Evolutionary conservation across 2,888 invertebrate genomes (phyloP).

Genomic region (Cryptocephalus primarius): DNA sequence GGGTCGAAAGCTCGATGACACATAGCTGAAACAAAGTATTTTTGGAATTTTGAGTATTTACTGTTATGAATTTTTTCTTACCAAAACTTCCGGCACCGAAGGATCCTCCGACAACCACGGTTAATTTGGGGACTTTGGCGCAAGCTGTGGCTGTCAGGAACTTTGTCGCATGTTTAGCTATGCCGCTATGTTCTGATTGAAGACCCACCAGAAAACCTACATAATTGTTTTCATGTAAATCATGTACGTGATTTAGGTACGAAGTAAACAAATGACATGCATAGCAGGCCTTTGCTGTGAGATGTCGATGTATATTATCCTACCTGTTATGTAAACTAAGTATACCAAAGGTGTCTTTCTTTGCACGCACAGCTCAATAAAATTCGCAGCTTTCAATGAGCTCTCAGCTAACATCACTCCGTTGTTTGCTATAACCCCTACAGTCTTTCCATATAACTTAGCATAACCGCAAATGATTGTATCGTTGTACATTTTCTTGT

Average conservation of each 20-base stretch:
- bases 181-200: slow-evolving; percentile 94
- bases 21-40: slow-evolving; percentile 31
- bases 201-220: slow-evolving; percentile 79
- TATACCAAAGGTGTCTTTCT: slow-evolving; percentile 85
- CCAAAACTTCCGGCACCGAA: no score
- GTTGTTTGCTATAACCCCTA: slow-evolving; percentile 93
- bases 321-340: no score
- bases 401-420: slow-evolving; percentile 94
- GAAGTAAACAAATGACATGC: no score
- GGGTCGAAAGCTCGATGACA: slow-evolving; percentile 75
- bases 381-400: slow-evolving; percentile 93
- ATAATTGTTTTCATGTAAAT: no score
- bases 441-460: slow-evolving; percentile 77
- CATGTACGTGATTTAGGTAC: no score
- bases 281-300: no score
- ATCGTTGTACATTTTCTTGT: no score
- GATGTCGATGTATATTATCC: no score
- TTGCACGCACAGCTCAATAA: slow-evolving; percentile 89
- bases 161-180: slow-evolving; percentile 98
- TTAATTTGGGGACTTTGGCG: slow-evolving; percentile 43
- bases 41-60: no score
- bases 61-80: no score
- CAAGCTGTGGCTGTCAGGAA: slow-evolving; percentile 98
- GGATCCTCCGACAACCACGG: no score
- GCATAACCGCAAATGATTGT: slow-evolving; percentile 58